Base-by-base conservation (phyloP, 2,797 vertebrate genomes). In the Distichodus sexfasciatus region DNA sequence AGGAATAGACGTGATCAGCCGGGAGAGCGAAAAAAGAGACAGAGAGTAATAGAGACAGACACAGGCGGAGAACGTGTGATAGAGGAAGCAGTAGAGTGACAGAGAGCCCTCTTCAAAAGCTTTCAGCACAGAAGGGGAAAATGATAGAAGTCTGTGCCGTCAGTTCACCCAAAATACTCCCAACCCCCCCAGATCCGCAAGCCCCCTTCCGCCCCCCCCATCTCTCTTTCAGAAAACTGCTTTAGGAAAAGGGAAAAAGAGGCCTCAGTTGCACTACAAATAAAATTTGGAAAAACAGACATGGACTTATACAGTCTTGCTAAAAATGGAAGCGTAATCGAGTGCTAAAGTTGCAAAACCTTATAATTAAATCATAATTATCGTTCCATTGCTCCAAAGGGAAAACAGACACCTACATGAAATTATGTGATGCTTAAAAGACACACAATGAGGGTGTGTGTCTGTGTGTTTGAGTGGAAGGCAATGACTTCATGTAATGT, bases 1-100 rank as follows among this genome's bases (percentile, higher is more conserved):
- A 78, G 62, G 66, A 75, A 68, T 64, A 76, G 74, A 47, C 29
- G 23, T 15, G 26, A 70, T 48, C 40, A 36, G 70, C 33, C 23
- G 31, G 57, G 51, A 36, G 58, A 43, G 43, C 11, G 12, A 28
- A 0, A 15, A 38, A 6, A 61, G n/a, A 60, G 21, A 19, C 15
- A 61, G 11, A 31, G 36, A 60, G 15, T 10, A 46, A 33, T 6
- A 21, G 1, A 40, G 44, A 35, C 0, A 28, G 14, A 53, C 26
- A 21, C 11, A 47, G 7, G 44, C 50, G 1, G 10, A 41, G 19
- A n/a, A n/a, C n/a, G n/a, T n/a, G 15, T 10, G 38, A 33, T 6
- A 21, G 1, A 40, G 44, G 26, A 0, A 28, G 14, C 44, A 15
- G 28, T 11, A 47, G 7, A 43, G 51, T 1, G 10, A 41, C 14